These are phyloP conservation scores for Crenuchus spilurus DNA, from an alignment of 2,797 vertebrate genomes.

Conservation along the genomic window DNA sequence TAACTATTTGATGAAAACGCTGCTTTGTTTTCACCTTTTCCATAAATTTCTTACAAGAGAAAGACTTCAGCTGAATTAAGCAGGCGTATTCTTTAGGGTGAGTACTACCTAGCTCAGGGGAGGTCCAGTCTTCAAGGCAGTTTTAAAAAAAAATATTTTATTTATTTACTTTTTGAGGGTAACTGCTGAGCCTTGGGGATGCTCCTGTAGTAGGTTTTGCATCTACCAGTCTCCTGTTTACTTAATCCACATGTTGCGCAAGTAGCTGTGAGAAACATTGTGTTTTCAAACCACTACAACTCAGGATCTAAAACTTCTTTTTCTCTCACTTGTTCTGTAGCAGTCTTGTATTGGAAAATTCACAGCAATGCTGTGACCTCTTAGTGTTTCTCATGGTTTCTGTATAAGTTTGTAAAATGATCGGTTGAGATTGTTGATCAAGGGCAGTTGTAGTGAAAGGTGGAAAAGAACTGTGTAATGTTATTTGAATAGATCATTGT, in stretches of 20 bases:
- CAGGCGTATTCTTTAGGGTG: background rate
- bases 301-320: conserved; percentile 8
- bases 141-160: no score
- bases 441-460: background rate
- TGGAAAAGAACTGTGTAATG: no score
- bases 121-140: conserved; percentile 64
- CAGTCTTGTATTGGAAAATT: background rate
- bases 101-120: conserved; percentile 78
- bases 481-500: no score
- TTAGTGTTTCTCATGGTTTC: conserved; percentile 17
- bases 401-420: conserved; percentile 1
- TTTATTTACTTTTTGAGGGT: background rate
- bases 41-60: conserved; percentile 48
- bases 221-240: conserved; percentile 11
- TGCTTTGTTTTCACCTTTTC: conserved; percentile 36
- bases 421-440: background rate
- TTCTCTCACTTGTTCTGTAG: conserved; percentile 18
- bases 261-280: background rate
- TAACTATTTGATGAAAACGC: conserved; percentile 68
- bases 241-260: conserved; percentile 16
- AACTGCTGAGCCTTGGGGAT: conserved; percentile 54
- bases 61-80: background rate
- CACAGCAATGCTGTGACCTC: conserved; percentile 14
- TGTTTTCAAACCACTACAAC: conserved; percentile 10
- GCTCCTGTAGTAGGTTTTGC: conserved; percentile 43